These are phyloP conservation scores for Grapholita molesta DNA, from an alignment of 1,140 invertebrate species.

Conservation along the genomic window DNA sequence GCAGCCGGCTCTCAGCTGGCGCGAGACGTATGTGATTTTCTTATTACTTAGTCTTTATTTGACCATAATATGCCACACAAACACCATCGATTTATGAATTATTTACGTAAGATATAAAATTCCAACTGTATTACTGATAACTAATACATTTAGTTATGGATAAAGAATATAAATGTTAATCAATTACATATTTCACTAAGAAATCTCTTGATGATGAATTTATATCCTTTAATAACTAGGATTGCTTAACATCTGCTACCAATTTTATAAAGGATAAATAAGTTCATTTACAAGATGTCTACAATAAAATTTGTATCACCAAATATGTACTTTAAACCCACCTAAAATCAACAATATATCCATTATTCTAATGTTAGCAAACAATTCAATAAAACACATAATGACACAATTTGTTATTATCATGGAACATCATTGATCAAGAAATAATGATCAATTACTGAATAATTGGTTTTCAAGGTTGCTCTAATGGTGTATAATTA, in stretches of 20 bases:
- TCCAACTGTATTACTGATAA: background rate
- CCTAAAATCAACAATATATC: background rate
- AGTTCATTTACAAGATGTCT: background rate
- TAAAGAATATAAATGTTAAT: background rate
- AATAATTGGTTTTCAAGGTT: slow-evolving; percentile 7
- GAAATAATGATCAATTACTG: slow-evolving; percentile 10
- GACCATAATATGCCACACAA: background rate
- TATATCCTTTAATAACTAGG: no score
- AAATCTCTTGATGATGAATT: background rate
- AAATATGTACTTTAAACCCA: background rate
- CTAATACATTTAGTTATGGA: background rate
- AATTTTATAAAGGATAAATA: no score
- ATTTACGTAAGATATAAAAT: background rate
- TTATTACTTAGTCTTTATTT: slow-evolving; percentile 20
- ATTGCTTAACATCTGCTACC: no score
- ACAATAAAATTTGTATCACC: background rate
- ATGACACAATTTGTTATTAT: background rate
- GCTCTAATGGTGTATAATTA: background rate
- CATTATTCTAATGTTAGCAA: background rate
- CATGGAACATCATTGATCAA: slow-evolving; percentile 4
- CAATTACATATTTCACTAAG: background rate
- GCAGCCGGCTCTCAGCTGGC: slow-evolving; percentile 70
- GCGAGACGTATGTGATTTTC: slow-evolving; percentile 56
- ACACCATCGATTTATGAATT: background rate
- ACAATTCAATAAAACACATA: background rate